phyloP scores from a whole-genome alignment of 2,797 vertebrate species.

The Ciconia nigra region DNA sequence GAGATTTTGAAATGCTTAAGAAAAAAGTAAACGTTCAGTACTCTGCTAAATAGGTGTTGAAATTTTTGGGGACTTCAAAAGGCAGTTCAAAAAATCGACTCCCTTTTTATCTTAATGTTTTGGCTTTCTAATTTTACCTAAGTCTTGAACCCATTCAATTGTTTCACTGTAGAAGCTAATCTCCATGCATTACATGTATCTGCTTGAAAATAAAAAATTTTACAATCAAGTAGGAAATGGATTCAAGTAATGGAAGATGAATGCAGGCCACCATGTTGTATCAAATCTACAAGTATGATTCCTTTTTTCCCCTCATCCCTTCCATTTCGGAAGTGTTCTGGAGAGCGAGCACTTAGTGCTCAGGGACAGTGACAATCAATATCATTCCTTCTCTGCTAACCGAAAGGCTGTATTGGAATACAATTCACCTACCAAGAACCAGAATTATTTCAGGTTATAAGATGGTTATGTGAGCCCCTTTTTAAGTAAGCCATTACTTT shows the following conservation, averaged over 20 bases:
- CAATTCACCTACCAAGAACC: neutral
- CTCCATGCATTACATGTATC: neutral
- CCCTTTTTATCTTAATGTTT: neutral
- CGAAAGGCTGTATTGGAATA: neutral
- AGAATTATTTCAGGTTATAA: neutral
- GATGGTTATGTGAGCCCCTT: neutral
- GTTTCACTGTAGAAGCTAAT: neutral
- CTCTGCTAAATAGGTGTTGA: neutral
- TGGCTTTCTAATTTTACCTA: neutral
- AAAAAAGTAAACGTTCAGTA: neutral
- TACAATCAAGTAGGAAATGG: neutral
- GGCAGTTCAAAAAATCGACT: rapidly evolving
- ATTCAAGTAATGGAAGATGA: neutral
- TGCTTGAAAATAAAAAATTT: neutral
- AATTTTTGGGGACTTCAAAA: neutral
- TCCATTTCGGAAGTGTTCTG: neutral
- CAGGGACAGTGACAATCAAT: neutral
- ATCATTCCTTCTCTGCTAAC: neutral
- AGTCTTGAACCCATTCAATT: neutral
- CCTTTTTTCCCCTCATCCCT: rapidly evolving
- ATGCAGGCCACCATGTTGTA: neutral
- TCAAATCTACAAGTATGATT: neutral
- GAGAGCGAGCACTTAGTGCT: neutral
- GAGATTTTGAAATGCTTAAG: neutral
- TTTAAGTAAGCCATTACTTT: neutral